A percentile compares a stretch with the other conserved stretches of the same genome.
These are phyloP conservation scores for Syngnathus typhle DNA, from an alignment of 2,113 vertebrate species.

Conservation along the genomic window DNA sequence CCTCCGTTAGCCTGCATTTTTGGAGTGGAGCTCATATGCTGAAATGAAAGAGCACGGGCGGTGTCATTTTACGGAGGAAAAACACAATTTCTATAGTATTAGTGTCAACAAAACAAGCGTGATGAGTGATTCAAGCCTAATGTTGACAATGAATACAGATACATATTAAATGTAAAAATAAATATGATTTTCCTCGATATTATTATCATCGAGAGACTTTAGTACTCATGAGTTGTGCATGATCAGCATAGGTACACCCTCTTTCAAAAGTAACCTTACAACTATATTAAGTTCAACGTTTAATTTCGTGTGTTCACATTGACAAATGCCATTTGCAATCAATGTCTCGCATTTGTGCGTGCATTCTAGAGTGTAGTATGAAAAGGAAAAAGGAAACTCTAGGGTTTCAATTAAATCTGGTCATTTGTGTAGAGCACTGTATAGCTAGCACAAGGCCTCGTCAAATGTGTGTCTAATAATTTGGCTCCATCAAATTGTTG, in stretches of 20 bases:
- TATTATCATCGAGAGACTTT: background rate
- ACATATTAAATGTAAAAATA: no score
- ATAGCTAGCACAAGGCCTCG: background rate
- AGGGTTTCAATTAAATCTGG: background rate
- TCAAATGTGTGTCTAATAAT: background rate
- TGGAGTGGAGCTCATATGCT: conserved; percentile 14
- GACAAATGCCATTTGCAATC: background rate
- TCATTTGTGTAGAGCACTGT: background rate
- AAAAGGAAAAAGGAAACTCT: no score
- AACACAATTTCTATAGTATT: no score
- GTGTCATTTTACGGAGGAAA: background rate
- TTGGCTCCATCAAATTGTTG: background rate
- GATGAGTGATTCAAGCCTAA: no score
- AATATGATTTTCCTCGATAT: background rate
- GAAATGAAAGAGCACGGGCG: background rate
- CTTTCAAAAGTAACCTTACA: background rate
- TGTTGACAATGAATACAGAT: no score
- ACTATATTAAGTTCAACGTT: background rate
- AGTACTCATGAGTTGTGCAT: background rate
- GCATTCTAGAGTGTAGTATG: background rate
- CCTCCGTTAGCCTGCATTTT: conserved; percentile 48
- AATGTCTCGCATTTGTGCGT: background rate
- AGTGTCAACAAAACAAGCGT: no score
- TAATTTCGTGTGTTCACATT: background rate
- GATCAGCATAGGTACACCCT: background rate